A percentile compares a stretch with the other conserved stretches of the same genome.
phyloP scores from a whole-genome alignment of 2,888 invertebrate species.

The Dromius quadrimaculatus region DNA sequence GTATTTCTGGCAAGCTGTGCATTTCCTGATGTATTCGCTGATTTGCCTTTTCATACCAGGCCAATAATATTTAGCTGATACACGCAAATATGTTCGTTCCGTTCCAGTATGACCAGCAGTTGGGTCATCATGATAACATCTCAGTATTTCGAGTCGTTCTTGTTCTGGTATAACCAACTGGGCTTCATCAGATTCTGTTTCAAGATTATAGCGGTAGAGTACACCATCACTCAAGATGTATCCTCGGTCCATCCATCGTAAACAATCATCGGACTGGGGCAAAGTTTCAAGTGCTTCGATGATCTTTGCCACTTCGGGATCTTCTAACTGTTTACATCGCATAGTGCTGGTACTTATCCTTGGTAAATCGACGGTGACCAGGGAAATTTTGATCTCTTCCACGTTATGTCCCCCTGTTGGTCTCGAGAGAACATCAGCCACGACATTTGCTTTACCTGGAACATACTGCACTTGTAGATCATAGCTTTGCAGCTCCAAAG shows the following conservation, averaged over 20 bases:
- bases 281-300: too few relatives aligned
- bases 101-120: constrained; percentile 59
- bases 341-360: too few relatives aligned
- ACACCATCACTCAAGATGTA: constrained; percentile 3
- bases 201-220: not conserved
- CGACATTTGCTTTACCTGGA: constrained; percentile 60
- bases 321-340: not conserved
- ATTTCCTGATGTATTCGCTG: constrained; percentile 55
- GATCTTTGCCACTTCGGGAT: not conserved
- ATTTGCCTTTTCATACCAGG: constrained; percentile 57
- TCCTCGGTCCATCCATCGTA: not conserved
- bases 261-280: too few relatives aligned
- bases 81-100: constrained; percentile 53
- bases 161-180: constrained; percentile 11
- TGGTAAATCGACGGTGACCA: too few relatives aligned
- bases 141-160: not conserved
- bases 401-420: constrained; percentile 19
- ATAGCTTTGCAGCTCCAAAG: constrained; percentile 61
- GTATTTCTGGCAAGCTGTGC: constrained; percentile 56
- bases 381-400: too few relatives aligned
- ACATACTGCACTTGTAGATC: constrained; percentile 59
- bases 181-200: constrained; percentile 6
- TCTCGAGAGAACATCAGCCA: constrained; percentile 62
- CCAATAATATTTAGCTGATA: constrained; percentile 54
- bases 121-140: constrained; percentile 52